Base-by-base conservation (phyloP, 2,888 invertebrate genomes). In the Salpingus planirostris region DNA sequence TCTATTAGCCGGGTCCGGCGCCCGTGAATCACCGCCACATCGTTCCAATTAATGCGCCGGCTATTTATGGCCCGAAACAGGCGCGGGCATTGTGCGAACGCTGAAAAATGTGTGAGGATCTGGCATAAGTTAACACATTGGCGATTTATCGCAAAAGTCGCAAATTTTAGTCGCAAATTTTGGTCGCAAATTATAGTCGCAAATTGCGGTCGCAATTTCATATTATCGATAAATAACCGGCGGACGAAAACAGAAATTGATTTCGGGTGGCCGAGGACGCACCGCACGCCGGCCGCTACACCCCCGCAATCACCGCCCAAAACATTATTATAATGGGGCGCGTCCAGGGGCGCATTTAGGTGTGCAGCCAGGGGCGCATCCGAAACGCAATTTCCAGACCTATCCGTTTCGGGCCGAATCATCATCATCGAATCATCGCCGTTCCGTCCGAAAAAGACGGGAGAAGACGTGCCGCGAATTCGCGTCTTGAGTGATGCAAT, bases 221-320 rank as follows among this genome's bases (percentile, higher is more conserved):
- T 57, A 54, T 53, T 59, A 57, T 55, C 57, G 50, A 59, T 60
- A 60, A 60, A 59, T 60, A 60, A 55, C 55, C 23, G 22, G 25
- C 8, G 33, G 32, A 29, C 29, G 32, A 35, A 35, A 38, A 35
- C 35, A 31, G 38, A 38, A 38, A 38, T 38, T 38, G 38, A 38
- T 38, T 38, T 26, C 29, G 27, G 38, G 28, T 27, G 31, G 31
- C 28, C 27, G 31, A 21, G 28, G 30, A 31, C 28, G 29, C 26
- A 24, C 24, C 18, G 24, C 14, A 26, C 28, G 31, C 32, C 13
- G 28, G 24, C 24, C 30, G 34, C 28, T 26, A 23, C 38, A 38
- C 27, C 31, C 21, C 18, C 6, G 18, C 18, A 35, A 30, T 36
- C 42, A 52, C 54, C 50, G 52, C 55, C 54, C 52, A 54, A 54